A percentile compares a stretch with the other conserved stretches of the same genome.
Evolutionary conservation across 2,888 invertebrate genomes (phyloP).

Genomic region (Scaptomyza flava): DNA sequence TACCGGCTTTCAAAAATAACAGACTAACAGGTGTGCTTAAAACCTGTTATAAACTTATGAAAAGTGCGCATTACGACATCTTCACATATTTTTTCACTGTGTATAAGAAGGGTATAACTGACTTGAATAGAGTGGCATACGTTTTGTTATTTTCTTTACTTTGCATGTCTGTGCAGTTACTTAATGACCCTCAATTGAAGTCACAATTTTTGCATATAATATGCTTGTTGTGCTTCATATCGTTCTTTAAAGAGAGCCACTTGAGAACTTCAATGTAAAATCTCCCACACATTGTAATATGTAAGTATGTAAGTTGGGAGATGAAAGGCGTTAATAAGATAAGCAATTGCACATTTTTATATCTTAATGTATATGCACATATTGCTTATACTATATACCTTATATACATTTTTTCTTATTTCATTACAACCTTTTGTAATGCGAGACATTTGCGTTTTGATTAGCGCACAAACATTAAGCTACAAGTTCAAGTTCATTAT

Average conservation of each 20-base stretch:
- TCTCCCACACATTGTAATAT: slow-evolving; percentile 4
- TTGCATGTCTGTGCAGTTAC: background rate
- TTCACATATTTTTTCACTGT: background rate
- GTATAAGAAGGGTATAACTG: background rate
- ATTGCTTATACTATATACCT: no score
- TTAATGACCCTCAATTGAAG: slow-evolving; percentile 11
- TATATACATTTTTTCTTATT: background rate
- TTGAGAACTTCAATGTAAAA: background rate
- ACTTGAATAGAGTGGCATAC: slow-evolving; percentile 41
- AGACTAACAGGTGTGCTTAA: no score
- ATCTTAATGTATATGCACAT: background rate
- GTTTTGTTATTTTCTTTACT: background rate
- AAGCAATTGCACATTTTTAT: slow-evolving; percentile 9
- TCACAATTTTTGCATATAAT: background rate
- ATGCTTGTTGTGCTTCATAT: background rate
- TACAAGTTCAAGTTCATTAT: slow-evolving; percentile 11
- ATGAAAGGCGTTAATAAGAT: slow-evolving; percentile 6
- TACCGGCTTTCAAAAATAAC: no score
- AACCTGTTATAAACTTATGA: no score
- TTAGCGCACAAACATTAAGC: slow-evolving; percentile 4
- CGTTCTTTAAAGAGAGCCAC: background rate
- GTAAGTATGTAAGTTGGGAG: background rate
- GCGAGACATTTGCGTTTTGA: slow-evolving; percentile 7
- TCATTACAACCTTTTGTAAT: background rate
- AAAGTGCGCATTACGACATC: background rate